Evolutionary conservation across 2,113 vertebrate genomes (phyloP), one percentile per base, ranked within the genome.

Genomic region (Strix aluco): DNA sequence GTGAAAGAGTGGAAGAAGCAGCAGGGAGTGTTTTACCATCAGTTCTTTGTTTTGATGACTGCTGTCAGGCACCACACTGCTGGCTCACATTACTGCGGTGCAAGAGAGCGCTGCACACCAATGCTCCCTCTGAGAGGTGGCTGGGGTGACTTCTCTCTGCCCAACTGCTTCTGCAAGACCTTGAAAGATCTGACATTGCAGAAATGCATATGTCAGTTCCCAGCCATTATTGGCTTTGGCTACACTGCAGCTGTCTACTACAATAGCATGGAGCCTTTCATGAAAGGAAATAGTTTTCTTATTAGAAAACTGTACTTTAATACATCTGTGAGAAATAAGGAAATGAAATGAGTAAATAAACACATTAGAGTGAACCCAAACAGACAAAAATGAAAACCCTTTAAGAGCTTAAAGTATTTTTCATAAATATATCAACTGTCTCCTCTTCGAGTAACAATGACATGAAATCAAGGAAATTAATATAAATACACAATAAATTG

Each of bases 41-140:
- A 42, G 23, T 46, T 36, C 13, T 4, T 58, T 58, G 9, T 32
- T 92, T 59, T 70, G 52, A 16, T 20, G 38, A 11, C 36, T 52
- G 30, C 27, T 54, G 38, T 52, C 15, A 7, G 34, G 29, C 1
- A 1, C 47, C 2, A 1, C 9, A 10, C 40, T 25, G 22, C 32
- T 59, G 3, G 3, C 52, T 20, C 0, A 6, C 3, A 2, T 23
- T 8, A 6, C 62, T 16, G 8, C 1, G 1, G 18, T 34, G 32
- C 52, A 32, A 11, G 36, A 44, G 52, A 3, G 7, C 3, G 0
- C 36, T 30, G 66, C 22, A 2, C 44, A 17, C 54, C 59, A 10
- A 0, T 6, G 52, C 12, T 46, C 18, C 7, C 63, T 66, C 49
- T 2, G 2, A 86, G 81, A 47, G 40, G 49, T 36, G 44, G 10